Conservation (phyloP, 1,140 invertebrate species). For the Pectinophora gossypiella region DNA sequence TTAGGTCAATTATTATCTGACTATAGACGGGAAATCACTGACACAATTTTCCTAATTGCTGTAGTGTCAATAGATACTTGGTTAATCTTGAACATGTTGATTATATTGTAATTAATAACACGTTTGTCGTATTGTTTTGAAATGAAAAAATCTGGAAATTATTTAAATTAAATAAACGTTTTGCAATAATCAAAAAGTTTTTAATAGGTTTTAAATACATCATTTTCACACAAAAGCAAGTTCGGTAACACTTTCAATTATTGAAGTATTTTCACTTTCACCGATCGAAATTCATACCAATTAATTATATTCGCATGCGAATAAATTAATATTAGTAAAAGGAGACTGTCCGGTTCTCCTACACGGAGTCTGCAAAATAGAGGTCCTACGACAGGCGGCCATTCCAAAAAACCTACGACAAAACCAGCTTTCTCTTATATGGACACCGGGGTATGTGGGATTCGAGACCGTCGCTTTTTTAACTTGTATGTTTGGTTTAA, state of each 20-base stretch:
- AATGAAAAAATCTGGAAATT: too few species aligned
- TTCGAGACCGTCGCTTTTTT: background rate
- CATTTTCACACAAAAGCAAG: too few species aligned
- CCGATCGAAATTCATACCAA: slow-evolving; percentile 16
- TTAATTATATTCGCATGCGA: slow-evolving; percentile 14
- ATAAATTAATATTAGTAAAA: slow-evolving; percentile 20
- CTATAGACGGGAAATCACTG: too few species aligned
- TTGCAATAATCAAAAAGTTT: too few species aligned
- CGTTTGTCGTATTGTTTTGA: too few species aligned
- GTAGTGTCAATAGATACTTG: too few species aligned
- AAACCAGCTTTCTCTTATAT: slow-evolving; percentile 4
- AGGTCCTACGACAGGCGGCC: background rate
- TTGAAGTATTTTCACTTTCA: background rate
- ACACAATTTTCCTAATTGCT: too few species aligned
- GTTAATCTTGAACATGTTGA: too few species aligned
- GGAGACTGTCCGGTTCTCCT: slow-evolving; percentile 15
- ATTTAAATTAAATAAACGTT: too few species aligned
- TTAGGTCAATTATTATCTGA: background rate
- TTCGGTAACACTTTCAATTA: background rate
- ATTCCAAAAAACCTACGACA: slow-evolving; percentile 4
- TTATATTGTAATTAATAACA: too few species aligned
- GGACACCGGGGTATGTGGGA: background rate
- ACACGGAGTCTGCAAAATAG: slow-evolving; percentile 10
- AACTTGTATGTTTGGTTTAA: background rate
- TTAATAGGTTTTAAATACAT: too few species aligned